Base-by-base conservation (phyloP, 2,113 vertebrate genomes). In the Grus americana region DNA sequence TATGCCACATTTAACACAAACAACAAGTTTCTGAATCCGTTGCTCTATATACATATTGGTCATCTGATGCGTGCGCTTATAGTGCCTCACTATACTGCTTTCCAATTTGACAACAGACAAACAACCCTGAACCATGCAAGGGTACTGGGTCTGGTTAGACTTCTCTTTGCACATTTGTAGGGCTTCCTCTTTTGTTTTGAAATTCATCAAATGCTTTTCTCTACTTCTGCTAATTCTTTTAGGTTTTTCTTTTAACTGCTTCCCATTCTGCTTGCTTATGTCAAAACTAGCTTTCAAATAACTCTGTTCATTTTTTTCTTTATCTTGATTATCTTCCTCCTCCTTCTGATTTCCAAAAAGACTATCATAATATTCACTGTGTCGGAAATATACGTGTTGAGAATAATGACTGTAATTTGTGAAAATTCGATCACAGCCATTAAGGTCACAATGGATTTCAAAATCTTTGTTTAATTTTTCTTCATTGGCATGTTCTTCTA, bases 41-140 rank as follows among this genome's bases (percentile, higher is more conserved):
- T 98, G 97, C 22, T 90, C 86, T 26, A 99, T 94, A 23, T 98
- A 97, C 50, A 92, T 76, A 34, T 96, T 96, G 24, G 95, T 86
- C 98, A 99, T 98, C 92, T 97, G 98, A 94, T 99, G 99, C 5
- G 98, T 98, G 12, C 73, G 98, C 70, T 98, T 95, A 50, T 99
- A 99, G 97, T 99, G 99, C 49, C 99, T 98, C 58, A 98, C 95
- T 19, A 99, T 98, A 85, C 99, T 99, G 79, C 98, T 97, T 47
- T 98, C 97, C 93, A 99, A 81, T 8, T 98, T 98, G 57, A 99
- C 99, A 2, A 99, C 99, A 6, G 99, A 99, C 81, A 98, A 97
- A 40, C 99, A 99, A 16, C 99, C 98, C 95, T 99, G 98, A 15
- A 99, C 90, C 99, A 99, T 99, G 97, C 99, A 99, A 1, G 99